Evolutionary conservation across 2,888 invertebrate genomes (phyloP), one percentile per base, ranked within the genome.

Genomic region (Blastobasis adustella): DNA sequence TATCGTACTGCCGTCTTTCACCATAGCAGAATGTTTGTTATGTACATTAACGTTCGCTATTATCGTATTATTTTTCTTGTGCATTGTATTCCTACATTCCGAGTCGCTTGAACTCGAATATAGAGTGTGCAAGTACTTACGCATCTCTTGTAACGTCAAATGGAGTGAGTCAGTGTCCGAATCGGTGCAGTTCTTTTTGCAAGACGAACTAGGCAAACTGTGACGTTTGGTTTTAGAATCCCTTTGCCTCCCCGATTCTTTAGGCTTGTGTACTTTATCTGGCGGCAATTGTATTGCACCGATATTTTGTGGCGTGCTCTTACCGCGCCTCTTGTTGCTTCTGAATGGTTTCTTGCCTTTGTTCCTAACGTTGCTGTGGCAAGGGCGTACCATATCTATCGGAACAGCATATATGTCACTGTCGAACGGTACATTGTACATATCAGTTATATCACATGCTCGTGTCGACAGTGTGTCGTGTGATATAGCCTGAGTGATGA

Each of bases 321-420:
- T 79, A 5, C 71, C 74, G n/a, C 85, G 80, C 57, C 84, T 85
- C 60, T 82, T 84, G 45, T 73, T 76, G 49, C 61, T 77, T 56
- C 82, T 74, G n/a, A 71, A 71, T 10, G 71, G 66, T 59, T 79
- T 84, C 62, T 84, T 88, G 45, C 76, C 82, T 74, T 85, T 84
- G 52, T 64, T 76, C 59, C 75, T 79, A 50, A 75, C 60, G 56
- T 75, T 79, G 55, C 64, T 65, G 47, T 79, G 76, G 59, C 90
- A 83, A 45, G 93, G 93, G 56, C 91, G 89, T 10, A 95, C 92
- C 79, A 94, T 93, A 77, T 96, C 96, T 56, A 96, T 92, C 43
- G 96, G 96, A 54, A 96, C 93, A 9, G 96, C 94, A 73, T 96
- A 96, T 61, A 96, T 94, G 76, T 96, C 96, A 65, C 95, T 95